phyloP scores from a whole-genome alignment of 2,888 invertebrate species.

The Cacoxenus indagator region DNA sequence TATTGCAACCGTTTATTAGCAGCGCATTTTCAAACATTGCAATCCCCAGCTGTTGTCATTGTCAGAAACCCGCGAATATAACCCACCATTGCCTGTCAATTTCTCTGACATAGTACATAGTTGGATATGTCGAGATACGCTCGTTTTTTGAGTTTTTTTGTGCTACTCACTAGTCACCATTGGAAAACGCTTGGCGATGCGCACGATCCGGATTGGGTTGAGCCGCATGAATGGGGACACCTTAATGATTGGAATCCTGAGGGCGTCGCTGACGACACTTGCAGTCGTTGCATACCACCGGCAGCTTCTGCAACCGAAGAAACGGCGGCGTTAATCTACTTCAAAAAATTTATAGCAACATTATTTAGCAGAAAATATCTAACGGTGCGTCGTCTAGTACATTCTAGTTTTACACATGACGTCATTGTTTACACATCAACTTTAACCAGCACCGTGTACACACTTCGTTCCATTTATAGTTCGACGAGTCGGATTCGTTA shows the following conservation, averaged over 20 bases:
- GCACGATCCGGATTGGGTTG: constrained; percentile 4
- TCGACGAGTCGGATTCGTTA: constrained; percentile 32
- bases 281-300: neutral
- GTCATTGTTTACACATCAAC: constrained; percentile 36
- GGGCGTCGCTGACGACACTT: neutral
- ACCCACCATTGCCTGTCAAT: neutral
- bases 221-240: constrained; percentile 15
- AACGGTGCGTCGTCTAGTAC: constrained; percentile 43
- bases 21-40: neutral
- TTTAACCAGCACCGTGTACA: constrained; percentile 22
- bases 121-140: neutral
- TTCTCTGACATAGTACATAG: neutral
- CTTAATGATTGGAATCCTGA: neutral
- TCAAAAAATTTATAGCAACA: constrained; percentile 55
- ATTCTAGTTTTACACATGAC: constrained; percentile 31
- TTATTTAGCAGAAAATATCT: constrained; percentile 51
- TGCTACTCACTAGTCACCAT: neutral
- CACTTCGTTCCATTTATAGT: constrained; percentile 40
- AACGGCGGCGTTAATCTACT: constrained; percentile 53
- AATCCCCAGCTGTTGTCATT: neutral
- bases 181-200: neutral
- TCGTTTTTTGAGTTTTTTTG: neutral
- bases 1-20: no score
- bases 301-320: constrained; percentile 38
- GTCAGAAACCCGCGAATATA: neutral